Conservation (phyloP, 2,888 invertebrate genomes). For the Polylopha cassiicola region DNA sequence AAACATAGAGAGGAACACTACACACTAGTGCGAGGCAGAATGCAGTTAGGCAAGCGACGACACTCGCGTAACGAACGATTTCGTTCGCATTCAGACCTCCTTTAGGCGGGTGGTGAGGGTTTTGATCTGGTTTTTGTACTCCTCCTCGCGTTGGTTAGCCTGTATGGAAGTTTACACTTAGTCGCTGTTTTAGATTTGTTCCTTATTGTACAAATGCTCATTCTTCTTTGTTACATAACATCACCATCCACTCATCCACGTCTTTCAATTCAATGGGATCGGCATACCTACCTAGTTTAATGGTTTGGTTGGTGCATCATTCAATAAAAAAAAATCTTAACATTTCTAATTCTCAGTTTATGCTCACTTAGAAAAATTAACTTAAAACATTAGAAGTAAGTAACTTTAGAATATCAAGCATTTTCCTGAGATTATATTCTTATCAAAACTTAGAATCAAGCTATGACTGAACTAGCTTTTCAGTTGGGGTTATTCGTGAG, state of each 20-base stretch:
- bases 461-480: too few relatives aligned
- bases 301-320: constrained; percentile 67
- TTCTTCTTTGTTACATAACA: too few relatives aligned
- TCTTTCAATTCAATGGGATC: too few relatives aligned
- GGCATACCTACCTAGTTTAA: constrained; percentile 13
- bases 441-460: too few relatives aligned
- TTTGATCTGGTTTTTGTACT: constrained; percentile 99
- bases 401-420: too few relatives aligned
- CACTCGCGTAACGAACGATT: constrained; percentile 56
- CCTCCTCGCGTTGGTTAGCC: constrained; percentile 99
- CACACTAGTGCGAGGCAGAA: constrained; percentile 52
- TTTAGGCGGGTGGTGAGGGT: constrained; percentile 98
- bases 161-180: constrained; percentile 67
- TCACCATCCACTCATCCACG: too few relatives aligned
- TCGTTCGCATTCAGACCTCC: constrained; percentile 87
- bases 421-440: too few relatives aligned
- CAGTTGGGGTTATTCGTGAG: neutral
- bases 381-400: too few relatives aligned
- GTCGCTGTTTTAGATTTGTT: constrained; percentile 34
- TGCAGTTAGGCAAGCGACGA: constrained; percentile 70
- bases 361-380: too few relatives aligned
- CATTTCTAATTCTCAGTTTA: too few relatives aligned
- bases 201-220: neutral
- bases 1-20: constrained; percentile 41
- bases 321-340: constrained; percentile 15